Conservation (phyloP, 2,888 invertebrate species). For the Rhagophthalmus giganteus region DNA sequence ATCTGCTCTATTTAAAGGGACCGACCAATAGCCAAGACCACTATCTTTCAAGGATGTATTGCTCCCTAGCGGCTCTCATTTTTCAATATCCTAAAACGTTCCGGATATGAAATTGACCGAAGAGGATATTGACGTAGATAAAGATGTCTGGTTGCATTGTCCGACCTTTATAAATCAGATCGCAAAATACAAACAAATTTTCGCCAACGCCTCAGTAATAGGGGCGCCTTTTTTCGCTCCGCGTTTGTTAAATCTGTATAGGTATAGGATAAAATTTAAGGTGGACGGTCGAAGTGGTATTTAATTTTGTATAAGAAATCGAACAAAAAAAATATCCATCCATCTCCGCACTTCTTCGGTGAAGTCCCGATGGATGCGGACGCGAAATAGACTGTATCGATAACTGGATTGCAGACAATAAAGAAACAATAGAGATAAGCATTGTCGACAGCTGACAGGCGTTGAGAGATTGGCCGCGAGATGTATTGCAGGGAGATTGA, state of each 20-base stretch:
- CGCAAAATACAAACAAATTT: too few relatives aligned
- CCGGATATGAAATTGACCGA: constrained; percentile 51
- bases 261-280: too few relatives aligned
- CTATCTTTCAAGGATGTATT: constrained; percentile 48
- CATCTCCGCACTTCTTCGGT: constrained; percentile 44
- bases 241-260: too few relatives aligned
- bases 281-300: not conserved
- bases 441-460: constrained; percentile 56
- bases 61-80: constrained; percentile 52
- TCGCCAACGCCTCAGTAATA: too few relatives aligned
- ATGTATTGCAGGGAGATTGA: constrained; percentile 45
- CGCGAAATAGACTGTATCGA: constrained; percentile 51
- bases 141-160: constrained; percentile 26
- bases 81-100: constrained; percentile 54
- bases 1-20: constrained; percentile 24
- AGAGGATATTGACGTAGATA: constrained; percentile 45
- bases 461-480: constrained; percentile 54
- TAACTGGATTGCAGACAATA: constrained; percentile 57
- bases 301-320: not conserved
- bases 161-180: constrained; percentile 17
- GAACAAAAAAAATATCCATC: constrained; percentile 51
- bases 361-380: constrained; percentile 48
- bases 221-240: too few relatives aligned
- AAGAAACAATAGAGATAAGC: constrained; percentile 57
- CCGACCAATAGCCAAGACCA: constrained; percentile 35